Percentiles rank a stretch among this genome's conserved stretches.
Conservation (phyloP, 2,888 invertebrate species). For the Tetranychus piercei region DNA sequence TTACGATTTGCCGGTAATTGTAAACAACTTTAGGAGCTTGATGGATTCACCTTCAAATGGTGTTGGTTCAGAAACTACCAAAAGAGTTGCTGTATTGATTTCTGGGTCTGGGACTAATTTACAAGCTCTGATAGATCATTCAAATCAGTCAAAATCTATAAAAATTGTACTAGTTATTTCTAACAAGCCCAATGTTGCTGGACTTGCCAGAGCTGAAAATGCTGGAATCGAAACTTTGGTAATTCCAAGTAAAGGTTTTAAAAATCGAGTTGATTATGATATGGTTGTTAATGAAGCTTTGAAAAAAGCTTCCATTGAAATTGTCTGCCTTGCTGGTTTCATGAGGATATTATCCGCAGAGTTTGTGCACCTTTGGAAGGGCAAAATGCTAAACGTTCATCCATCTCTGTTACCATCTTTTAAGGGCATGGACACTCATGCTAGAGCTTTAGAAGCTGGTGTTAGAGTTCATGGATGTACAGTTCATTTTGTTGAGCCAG, state of each 20-base stretch:
- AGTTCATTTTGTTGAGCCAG: constrained; percentile 82
- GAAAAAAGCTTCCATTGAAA: constrained; percentile 49
- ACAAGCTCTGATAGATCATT: constrained; percentile 60
- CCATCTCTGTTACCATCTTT: constrained; percentile 80
- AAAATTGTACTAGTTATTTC: constrained; percentile 72
- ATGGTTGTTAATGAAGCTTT: constrained; percentile 49
- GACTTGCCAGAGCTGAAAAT: constrained; percentile 53
- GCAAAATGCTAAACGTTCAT: constrained; percentile 76
- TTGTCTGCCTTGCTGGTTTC: constrained; percentile 86
- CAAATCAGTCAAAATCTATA: constrained; percentile 41
- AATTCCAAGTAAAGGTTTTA: constrained; percentile 53
- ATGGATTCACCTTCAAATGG: not conserved
- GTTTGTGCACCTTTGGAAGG: constrained; percentile 42
- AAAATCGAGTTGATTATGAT: constrained; percentile 60
- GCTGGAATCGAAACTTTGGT: constrained; percentile 57
- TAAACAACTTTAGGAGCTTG: constrained; percentile 45
- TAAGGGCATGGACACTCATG: constrained; percentile 67
- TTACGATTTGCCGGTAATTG: constrained; percentile 43
- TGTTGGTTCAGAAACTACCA: constrained; percentile 27
- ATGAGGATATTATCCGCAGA: constrained; percentile 53
- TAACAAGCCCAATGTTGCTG: constrained; percentile 60
- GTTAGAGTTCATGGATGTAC: constrained; percentile 76
- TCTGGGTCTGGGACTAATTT: constrained; percentile 55
- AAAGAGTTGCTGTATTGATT: constrained; percentile 68
- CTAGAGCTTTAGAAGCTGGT: constrained; percentile 64